Percentiles rank a stretch among this genome's conserved stretches.
These are phyloP conservation scores for Sander lucioperca DNA, from an alignment of 2,113 vertebrate species.

Conservation along the genomic window DNA sequence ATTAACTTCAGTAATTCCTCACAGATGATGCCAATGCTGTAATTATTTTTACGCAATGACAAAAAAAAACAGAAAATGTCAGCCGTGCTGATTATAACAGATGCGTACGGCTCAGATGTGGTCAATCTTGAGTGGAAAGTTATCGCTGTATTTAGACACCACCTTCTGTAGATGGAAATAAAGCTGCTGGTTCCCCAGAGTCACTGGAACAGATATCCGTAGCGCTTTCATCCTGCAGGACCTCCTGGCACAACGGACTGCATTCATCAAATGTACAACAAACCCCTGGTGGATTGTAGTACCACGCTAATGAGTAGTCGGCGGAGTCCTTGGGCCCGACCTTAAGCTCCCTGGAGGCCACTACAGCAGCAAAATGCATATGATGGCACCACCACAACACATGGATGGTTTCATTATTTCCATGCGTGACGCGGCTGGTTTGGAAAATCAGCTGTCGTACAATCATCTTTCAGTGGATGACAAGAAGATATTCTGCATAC, in stretches of 20 bases:
- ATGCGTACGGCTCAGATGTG: constrained; percentile 11
- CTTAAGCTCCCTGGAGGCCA: constrained; percentile 23
- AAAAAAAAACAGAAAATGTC: neutral
- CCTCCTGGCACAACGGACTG: constrained; percentile 30
- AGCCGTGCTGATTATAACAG: neutral
- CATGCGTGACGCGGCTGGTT: constrained; percentile 2
- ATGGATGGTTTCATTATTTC: constrained; percentile 21
- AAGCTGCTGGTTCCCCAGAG: constrained; percentile 40
- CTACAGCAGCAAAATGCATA: constrained; percentile 27
- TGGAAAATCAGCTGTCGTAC: constrained; percentile 8
- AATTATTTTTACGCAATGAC: neutral
- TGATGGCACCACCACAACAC: constrained; percentile 1
- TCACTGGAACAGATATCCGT: constrained; percentile 37
- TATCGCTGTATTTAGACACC: constrained; percentile 41
- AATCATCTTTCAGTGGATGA: neutral
- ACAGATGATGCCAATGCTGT: neutral
- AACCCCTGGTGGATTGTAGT: constrained; percentile 36
- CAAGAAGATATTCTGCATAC: neutral
- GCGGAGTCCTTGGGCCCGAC: constrained; percentile 39
- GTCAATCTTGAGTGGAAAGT: constrained; percentile 25
- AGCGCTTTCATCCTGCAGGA: constrained; percentile 39
- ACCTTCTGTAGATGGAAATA: constrained; percentile 53
- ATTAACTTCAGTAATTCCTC: neutral
- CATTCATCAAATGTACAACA: constrained; percentile 54
- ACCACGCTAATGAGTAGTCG: constrained; percentile 50